Evolutionary conservation across 2,888 invertebrate genomes (phyloP).

Genomic region (Erpobdella octoculata): DNA sequence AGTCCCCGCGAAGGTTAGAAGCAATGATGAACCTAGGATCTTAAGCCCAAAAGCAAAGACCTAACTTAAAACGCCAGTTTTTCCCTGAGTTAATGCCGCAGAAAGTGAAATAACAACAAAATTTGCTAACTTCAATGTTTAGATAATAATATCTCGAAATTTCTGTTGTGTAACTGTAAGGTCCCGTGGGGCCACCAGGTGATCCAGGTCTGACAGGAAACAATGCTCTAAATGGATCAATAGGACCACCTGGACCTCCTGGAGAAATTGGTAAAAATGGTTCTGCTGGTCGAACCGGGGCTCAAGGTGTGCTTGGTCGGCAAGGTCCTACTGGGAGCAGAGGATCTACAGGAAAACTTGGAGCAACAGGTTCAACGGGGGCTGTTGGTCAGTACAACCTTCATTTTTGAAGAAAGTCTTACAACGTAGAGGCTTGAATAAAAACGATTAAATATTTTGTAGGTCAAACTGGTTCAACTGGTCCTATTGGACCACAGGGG

Average conservation of each 20-base stretch:
- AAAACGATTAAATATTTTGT: not conserved
- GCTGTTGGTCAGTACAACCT: not conserved
- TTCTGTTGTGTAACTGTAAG: no score
- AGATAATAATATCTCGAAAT: no score
- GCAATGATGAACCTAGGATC: no score
- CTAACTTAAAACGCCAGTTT: no score
- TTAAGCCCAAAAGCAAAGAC: no score
- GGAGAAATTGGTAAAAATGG: conserved; percentile 26
- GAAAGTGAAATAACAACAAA: no score
- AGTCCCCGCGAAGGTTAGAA: no score
- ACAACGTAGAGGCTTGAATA: no score
- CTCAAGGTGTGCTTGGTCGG: not conserved
- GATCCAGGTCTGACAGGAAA: not conserved
- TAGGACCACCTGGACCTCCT: conserved; percentile 9
- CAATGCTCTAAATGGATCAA: no score
- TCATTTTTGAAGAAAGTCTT: no score
- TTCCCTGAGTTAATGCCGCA: no score
- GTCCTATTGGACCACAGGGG: conserved; percentile 5
- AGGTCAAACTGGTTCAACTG: not conserved
- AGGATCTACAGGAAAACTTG: not conserved
- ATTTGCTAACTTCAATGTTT: no score
- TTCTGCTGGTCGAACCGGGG: not conserved
- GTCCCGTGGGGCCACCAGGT: not conserved
- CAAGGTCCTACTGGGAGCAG: conserved; percentile 16
- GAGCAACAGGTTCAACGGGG: not conserved